Percentiles rank a stretch among this genome's conserved stretches.
Conservation (phyloP, 2,113 vertebrate species). For the Struthio camelus region DNA sequence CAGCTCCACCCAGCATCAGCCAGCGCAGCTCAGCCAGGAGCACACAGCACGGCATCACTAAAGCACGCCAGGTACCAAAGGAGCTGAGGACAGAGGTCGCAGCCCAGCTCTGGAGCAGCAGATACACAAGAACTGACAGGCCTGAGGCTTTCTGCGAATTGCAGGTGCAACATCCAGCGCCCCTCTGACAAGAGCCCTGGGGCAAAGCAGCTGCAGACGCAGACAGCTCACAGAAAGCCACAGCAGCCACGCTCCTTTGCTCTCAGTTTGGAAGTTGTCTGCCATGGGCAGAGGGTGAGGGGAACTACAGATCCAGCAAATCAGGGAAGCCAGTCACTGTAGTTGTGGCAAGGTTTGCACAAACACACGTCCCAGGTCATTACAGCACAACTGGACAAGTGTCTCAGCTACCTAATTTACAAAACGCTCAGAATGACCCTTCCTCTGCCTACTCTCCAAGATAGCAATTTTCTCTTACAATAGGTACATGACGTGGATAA, state of each 20-base stretch:
- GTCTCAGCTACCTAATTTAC: too few species aligned
- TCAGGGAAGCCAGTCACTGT: too few species aligned
- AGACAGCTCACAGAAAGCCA: too few species aligned
- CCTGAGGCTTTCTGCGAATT: rapidly evolving
- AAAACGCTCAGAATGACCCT: neutral
- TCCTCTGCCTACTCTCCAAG: neutral
- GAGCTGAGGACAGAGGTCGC: neutral
- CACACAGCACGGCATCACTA: rapidly evolving
- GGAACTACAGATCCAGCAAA: too few species aligned
- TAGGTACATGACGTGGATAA: neutral
- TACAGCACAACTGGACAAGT: too few species aligned
- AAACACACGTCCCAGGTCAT: too few species aligned
- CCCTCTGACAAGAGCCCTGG: neutral
- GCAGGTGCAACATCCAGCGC: too few species aligned
- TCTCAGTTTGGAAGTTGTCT: too few species aligned
- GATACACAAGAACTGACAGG: rapidly evolving
- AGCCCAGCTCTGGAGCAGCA: neutral
- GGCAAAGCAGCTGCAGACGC: neutral
- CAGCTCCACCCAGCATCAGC: too few species aligned
- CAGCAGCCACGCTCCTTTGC: too few species aligned
- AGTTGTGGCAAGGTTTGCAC: too few species aligned
- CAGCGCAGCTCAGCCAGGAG: neutral
- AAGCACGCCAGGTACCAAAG: rapidly evolving
- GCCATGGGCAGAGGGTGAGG: too few species aligned
- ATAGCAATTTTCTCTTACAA: neutral